These are phyloP conservation scores for Gallinago paraguaiae DNA, from an alignment of 2,113 vertebrate species.

Conservation along the genomic window DNA sequence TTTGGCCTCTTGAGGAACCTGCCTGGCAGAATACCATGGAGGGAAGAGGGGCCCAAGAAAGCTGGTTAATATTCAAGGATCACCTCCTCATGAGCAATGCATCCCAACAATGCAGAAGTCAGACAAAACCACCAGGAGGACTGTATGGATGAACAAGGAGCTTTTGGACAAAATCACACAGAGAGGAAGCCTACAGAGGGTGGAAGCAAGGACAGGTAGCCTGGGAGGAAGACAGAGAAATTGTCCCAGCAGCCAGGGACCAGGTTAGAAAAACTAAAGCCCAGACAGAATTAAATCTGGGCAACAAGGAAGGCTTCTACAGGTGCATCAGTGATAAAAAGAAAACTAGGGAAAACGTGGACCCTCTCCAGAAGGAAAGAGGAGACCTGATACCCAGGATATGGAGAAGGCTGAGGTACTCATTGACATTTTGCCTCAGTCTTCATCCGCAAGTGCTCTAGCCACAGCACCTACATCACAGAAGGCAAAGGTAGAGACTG, in stretches of 20 bases:
- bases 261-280: not conserved
- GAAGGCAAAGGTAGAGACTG: too few relatives aligned
- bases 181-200: not conserved
- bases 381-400: too few relatives aligned
- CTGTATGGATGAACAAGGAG: not conserved
- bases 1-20: not conserved
- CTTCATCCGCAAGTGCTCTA: too few relatives aligned
- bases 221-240: not conserved
- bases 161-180: not conserved
- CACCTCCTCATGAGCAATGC: not conserved
- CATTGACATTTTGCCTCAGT: too few relatives aligned
- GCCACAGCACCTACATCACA: too few relatives aligned
- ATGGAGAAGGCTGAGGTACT: too few relatives aligned
- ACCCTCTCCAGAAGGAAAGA: too few relatives aligned
- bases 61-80: not conserved
- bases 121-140: not conserved
- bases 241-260: not conserved
- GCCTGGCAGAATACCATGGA: not conserved
- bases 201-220: not conserved
- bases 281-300: not conserved
- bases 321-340: too few relatives aligned
- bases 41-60: not conserved
- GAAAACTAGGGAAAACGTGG: too few relatives aligned
- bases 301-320: not conserved
- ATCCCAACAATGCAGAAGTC: not conserved